phyloP scores from a whole-genome alignment of 2,888 invertebrate species.

The Drosophila neutralis region DNA sequence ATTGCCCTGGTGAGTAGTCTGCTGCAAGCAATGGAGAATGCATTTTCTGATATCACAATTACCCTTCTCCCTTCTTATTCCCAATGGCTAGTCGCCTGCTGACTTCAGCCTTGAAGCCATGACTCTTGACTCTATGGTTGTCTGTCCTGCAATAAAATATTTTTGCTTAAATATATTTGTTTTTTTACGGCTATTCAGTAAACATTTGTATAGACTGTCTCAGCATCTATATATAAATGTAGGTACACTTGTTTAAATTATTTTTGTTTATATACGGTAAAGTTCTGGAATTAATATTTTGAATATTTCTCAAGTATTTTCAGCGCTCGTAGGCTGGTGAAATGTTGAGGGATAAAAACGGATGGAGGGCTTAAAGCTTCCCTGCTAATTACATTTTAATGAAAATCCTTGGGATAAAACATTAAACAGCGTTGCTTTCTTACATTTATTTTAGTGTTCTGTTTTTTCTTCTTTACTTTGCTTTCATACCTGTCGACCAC shows the following conservation, averaged over 20 bases:
- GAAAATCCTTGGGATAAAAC: conserved; percentile 17
- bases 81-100: not conserved
- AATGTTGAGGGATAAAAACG: not conserved
- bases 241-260: not conserved
- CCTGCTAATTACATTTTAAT: conserved; percentile 40
- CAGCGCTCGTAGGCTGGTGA: not conserved
- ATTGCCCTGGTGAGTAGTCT: conserved; percentile 22
- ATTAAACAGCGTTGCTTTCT: conserved; percentile 12
- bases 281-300: not conserved
- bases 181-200: not conserved
- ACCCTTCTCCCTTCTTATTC: not conserved
- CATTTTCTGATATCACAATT: conserved; percentile 3
- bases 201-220: not conserved
- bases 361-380: not conserved
- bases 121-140: not conserved
- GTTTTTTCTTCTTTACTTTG: not conserved
- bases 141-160: conserved; percentile 1
- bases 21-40: conserved; percentile 16
- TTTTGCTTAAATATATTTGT: conserved; percentile 4
- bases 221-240: not conserved
- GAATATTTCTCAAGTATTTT: not conserved
- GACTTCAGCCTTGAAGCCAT: not conserved
- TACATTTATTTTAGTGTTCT: not conserved
- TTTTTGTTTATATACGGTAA: not conserved
- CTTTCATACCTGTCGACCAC: conserved; percentile 22